These are phyloP conservation scores for Drosophila micromelanica DNA, from an alignment of 1,140 invertebrate species.

Conservation along the genomic window DNA sequence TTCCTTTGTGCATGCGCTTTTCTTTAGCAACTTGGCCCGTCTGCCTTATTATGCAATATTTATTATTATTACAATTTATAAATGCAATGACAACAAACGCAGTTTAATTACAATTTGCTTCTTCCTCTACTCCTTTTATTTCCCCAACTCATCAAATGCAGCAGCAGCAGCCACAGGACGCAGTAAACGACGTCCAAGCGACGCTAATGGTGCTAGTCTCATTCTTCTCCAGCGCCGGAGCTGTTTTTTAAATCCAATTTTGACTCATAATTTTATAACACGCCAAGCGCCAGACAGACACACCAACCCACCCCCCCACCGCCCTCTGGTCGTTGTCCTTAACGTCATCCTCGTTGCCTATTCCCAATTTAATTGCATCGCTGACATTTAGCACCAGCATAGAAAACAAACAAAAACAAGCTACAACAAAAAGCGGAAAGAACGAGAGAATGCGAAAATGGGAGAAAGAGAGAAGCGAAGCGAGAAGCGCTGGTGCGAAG, in stretches of 20 bases:
- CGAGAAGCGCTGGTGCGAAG: neutral
- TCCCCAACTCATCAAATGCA: constrained; percentile 75
- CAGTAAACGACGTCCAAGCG: constrained; percentile 55
- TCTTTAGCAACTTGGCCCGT: constrained; percentile 15
- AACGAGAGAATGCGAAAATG: no score
- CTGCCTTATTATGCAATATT: constrained; percentile 68
- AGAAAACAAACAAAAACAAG: constrained; percentile 30
- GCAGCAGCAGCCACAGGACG: constrained; percentile 20
- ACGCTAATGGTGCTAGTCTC: constrained; percentile 66
- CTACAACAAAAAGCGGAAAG: constrained; percentile 17
- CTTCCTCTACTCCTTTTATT: neutral
- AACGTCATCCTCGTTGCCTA: constrained; percentile 43
- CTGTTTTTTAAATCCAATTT: constrained; percentile 79
- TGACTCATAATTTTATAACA: constrained; percentile 75
- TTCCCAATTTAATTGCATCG: constrained; percentile 80
- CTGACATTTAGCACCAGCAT: constrained; percentile 75
- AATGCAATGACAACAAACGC: constrained; percentile 82
- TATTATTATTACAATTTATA: constrained; percentile 77
- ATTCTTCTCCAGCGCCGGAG: constrained; percentile 14
- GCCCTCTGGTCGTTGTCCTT: constrained; percentile 16
- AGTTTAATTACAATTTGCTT: constrained; percentile 81
- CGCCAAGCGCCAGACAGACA: constrained; percentile 32
- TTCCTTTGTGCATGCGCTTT: constrained; percentile 51
- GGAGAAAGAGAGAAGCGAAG: neutral
- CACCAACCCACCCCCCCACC: neutral